phyloP scores from a whole-genome alignment of 1,140 invertebrate species.

The Bradynema listronoti region DNA sequence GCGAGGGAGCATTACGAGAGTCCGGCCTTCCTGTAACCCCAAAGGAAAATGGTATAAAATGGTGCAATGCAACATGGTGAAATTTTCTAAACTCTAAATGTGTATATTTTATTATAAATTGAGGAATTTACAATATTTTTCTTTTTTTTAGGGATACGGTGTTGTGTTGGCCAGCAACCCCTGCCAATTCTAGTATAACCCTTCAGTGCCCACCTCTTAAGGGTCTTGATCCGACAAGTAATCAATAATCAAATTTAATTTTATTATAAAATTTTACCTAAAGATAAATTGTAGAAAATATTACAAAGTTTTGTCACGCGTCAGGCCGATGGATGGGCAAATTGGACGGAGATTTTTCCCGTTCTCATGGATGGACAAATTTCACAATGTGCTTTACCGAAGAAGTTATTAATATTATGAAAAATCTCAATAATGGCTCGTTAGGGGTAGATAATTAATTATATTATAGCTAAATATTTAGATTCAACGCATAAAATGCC shows the following conservation, averaged over 20 bases:
- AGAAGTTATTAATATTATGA: conserved; percentile 63
- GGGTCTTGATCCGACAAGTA: conserved; percentile 69
- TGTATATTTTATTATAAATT: not conserved
- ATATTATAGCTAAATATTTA: not conserved
- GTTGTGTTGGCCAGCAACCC: conserved; percentile 19
- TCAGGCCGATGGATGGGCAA: conserved; percentile 70
- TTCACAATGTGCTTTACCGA: conserved; percentile 75
- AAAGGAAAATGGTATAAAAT: conserved; percentile 30
- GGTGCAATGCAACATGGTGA: conserved; percentile 69
- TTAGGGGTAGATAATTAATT: conserved; percentile 24
- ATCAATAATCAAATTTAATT: too few species aligned
- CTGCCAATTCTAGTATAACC: conserved; percentile 59
- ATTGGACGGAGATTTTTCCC: conserved; percentile 50
- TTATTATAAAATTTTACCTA: not conserved
- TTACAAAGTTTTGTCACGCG: conserved; percentile 68
- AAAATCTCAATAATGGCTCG: conserved; percentile 52
- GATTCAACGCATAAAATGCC: too few species aligned
- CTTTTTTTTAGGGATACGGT: not conserved
- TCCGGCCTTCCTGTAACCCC: conserved; percentile 12
- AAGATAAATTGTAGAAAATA: conserved; percentile 63
- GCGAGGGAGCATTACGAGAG: conserved; percentile 15
- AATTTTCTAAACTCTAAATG: conserved; percentile 58
- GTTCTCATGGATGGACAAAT: conserved; percentile 72
- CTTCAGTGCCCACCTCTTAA: conserved; percentile 68
- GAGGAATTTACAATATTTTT: too few species aligned